These are phyloP conservation scores for Bombus huntii DNA, from an alignment of 1,140 invertebrate genomes.

Conservation along the genomic window DNA sequence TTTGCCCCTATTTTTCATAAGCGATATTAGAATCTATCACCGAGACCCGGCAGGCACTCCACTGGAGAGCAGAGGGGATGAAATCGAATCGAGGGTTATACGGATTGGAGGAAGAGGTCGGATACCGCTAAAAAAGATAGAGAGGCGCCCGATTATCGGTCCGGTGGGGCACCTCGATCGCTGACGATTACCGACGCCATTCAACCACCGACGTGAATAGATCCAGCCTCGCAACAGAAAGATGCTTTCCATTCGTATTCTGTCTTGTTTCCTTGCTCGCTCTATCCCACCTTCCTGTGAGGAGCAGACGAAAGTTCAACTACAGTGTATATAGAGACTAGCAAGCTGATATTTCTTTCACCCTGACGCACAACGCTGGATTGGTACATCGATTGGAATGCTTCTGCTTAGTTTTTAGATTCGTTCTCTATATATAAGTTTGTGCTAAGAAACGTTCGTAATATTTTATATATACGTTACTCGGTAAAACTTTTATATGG, in stretches of 20 bases:
- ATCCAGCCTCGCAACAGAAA: slow-evolving; percentile 56
- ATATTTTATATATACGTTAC: background rate
- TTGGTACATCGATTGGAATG: background rate
- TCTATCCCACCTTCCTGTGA: background rate
- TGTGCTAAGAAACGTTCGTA: background rate
- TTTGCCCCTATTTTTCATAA: slow-evolving; percentile 72
- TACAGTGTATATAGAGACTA: slow-evolving; percentile 49
- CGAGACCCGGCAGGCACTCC: slow-evolving; percentile 53
- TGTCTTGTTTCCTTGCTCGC: background rate
- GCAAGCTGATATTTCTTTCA: slow-evolving; percentile 70
- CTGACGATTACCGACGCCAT: slow-evolving; percentile 76
- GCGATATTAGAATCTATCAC: slow-evolving; percentile 73
- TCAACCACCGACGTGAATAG: slow-evolving; percentile 70
- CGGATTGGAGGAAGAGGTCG: slow-evolving; percentile 27
- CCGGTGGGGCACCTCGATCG: slow-evolving; percentile 69
- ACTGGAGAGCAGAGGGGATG: slow-evolving; percentile 25
- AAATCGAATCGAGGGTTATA: slow-evolving; percentile 24
- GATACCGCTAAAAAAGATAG: slow-evolving; percentile 71
- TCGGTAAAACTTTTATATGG: no score
- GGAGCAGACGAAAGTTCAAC: slow-evolving; percentile 49
- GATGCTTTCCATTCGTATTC: slow-evolving; percentile 40
- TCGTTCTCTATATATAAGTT: no score
- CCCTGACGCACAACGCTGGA: slow-evolving; percentile 23
- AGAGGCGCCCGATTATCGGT: slow-evolving; percentile 66
- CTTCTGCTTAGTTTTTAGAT: background rate